Evolutionary conservation across 2,888 invertebrate genomes (phyloP).

Genomic region (Neocrepidodera transversa): DNA sequence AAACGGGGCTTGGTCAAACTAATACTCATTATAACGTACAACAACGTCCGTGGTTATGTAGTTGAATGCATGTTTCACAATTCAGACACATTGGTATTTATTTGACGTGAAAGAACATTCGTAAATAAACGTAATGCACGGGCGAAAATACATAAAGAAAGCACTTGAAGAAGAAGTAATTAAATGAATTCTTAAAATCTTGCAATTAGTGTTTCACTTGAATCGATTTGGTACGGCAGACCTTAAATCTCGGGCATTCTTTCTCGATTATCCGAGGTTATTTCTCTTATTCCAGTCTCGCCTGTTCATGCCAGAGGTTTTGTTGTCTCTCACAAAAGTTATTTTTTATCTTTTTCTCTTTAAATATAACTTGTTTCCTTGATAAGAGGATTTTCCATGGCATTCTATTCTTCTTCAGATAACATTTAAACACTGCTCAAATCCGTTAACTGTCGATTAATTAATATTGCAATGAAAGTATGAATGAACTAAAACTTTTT

Average conservation of each 20-base stretch:
- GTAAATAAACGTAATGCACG: conserved; percentile 20
- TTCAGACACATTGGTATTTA: conserved; percentile 33
- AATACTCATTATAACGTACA: conserved; percentile 27
- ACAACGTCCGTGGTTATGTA: conserved; percentile 28
- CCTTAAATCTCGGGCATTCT: conserved; percentile 11
- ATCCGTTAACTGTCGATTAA: too few species aligned
- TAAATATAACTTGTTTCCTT: not conserved
- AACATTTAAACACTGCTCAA: too few species aligned
- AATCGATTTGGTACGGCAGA: conserved; percentile 16
- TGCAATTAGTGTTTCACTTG: conserved; percentile 18
- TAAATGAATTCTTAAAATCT: conserved; percentile 19
- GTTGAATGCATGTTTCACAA: conserved; percentile 30
- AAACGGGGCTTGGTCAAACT: conserved; percentile 30
- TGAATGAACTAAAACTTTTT: too few species aligned
- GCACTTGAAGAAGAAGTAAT: conserved; percentile 13
- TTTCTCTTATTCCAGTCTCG: conserved; percentile 3
- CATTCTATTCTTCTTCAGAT: too few species aligned
- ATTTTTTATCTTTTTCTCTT: not conserved
- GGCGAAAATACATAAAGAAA: conserved; percentile 21
- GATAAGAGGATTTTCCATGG: too few species aligned
- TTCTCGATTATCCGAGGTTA: conserved; percentile 14
- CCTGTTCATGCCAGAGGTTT: not conserved
- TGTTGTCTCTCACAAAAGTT: not conserved
- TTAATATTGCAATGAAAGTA: too few species aligned
- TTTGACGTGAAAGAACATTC: conserved; percentile 27